A percentile compares a stretch with the other conserved stretches of the same genome.
phyloP scores from a whole-genome alignment of 2,113 vertebrate species.

The Dermatemys mawii region DNA sequence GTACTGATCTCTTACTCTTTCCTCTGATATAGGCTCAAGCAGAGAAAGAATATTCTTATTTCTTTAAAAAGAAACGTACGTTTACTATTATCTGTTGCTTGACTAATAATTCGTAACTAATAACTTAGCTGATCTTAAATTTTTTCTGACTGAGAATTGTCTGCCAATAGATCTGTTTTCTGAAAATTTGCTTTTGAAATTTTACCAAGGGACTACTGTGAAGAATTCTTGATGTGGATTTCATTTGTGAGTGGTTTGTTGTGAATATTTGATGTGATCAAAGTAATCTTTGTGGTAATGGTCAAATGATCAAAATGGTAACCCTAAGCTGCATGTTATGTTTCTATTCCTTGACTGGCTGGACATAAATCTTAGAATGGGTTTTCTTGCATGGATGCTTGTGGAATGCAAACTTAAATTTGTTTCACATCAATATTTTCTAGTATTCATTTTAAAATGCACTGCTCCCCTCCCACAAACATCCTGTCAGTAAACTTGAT shows the following conservation, averaged over 20 bases:
- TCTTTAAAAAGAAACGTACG: not conserved
- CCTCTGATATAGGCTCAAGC: not conserved
- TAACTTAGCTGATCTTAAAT: not conserved
- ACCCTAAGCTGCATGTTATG: rapidly evolving
- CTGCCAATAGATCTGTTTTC: not conserved
- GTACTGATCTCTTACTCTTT: rapidly evolving
- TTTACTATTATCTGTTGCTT: not conserved
- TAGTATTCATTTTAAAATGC: not conserved
- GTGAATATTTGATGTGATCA: not conserved
- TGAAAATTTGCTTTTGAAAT: not conserved
- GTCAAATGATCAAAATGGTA: too few species aligned
- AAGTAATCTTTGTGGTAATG: not conserved
- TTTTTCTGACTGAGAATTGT: rapidly evolving
- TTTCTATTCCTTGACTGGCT: not conserved
- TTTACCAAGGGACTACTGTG: not conserved
- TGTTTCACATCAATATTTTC: not conserved
- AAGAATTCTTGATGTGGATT: not conserved
- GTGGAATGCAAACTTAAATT: not conserved
- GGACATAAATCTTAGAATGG: not conserved
- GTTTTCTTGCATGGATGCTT: not conserved
- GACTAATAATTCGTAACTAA: not conserved
- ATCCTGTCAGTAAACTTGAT: not conserved
- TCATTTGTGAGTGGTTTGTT: not conserved
- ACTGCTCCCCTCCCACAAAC: not conserved
- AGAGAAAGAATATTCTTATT: not conserved